Evolutionary conservation across 2,888 invertebrate genomes (phyloP), one percentile per base, ranked within the genome.

Genomic region (Ephialtes manifestator): DNA sequence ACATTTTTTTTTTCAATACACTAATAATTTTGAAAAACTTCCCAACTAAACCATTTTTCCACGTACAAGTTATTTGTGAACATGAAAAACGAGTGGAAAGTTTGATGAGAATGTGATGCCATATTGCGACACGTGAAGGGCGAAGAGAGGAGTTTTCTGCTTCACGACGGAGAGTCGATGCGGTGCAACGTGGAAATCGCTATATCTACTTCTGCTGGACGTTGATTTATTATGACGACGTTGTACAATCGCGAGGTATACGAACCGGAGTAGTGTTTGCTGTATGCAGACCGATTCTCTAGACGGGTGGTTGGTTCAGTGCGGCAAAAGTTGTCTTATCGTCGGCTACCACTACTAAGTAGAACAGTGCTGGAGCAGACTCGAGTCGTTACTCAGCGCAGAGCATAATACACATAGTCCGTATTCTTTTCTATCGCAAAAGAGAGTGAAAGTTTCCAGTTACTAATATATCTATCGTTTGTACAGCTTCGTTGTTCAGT

Each of bases 161-260:
- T 83, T 83, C 65, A 65, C 72, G 80, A 71, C 58, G 70, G 24
- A 71, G 70, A 48, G 79, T 31, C 78, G 72, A 60, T 75, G 46
- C 46, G 48, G 74, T 60, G 65, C 78, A 67, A 68, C 77, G 79
- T 82, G 83, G 85, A 85, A 87, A 85, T 77, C 63, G 65, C 81
- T 79, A 84, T 81, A 75, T 84, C 78, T 58, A 79, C 58, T 81
- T 51, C 46, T 48, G 53, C 79, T 75, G 80, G 83, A 81, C 76
- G 83, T 88, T 86, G 85, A 87, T 88, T 88, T 86, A 88, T 87
- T 87, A 80, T 79, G 80, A 85, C 81, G 83, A 77, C 75, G 72
- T 43, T 18, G 48, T 72, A 86, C 75, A 85, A 83, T 86, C 58
- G 85, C 55, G 55, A 76, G 48, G 53, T 84, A 68, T 28, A 46